Conservation (phyloP, 2,797 vertebrate genomes). For the Cetoscarus ocellatus region DNA sequence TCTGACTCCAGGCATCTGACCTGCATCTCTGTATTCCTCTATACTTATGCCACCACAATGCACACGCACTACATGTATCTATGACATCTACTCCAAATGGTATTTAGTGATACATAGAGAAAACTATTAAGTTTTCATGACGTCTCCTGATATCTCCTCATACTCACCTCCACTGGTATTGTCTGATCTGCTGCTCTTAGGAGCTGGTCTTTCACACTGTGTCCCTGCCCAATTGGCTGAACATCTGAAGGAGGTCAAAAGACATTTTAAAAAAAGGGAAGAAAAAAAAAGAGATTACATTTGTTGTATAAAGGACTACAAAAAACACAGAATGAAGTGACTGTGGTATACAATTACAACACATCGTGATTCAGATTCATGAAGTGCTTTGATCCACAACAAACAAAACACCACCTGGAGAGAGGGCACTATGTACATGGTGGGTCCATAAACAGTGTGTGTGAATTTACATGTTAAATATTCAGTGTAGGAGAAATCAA, state of each 20-base stretch:
- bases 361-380: conserved; percentile 64
- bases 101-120: not conserved
- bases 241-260: conserved; percentile 89
- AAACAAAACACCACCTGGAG: conserved; percentile 67
- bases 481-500: conserved; percentile 54
- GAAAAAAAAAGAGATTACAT: conserved; percentile 36
- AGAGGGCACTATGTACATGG: conserved; percentile 50
- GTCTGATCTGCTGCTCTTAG: conserved; percentile 98
- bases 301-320: conserved; percentile 7
- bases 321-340: conserved; percentile 51
- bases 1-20: too few species aligned
- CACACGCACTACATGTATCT: too few species aligned
- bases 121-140: not conserved
- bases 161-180: conserved; percentile 94
- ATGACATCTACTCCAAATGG: too few species aligned
- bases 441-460: conserved; percentile 45
- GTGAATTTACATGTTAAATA: conserved; percentile 67
- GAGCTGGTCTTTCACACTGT: conserved; percentile 97
- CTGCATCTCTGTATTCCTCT: too few species aligned
- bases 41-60: too few species aligned
- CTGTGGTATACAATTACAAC: conserved; percentile 56
- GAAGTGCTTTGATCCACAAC: conserved; percentile 62
- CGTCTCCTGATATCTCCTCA: not conserved
- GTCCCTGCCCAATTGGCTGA: conserved; percentile 98
- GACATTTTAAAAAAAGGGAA: conserved; percentile 22